Base-by-base conservation (phyloP, 2,888 invertebrate genomes). In the Candidula unifasciata region DNA sequence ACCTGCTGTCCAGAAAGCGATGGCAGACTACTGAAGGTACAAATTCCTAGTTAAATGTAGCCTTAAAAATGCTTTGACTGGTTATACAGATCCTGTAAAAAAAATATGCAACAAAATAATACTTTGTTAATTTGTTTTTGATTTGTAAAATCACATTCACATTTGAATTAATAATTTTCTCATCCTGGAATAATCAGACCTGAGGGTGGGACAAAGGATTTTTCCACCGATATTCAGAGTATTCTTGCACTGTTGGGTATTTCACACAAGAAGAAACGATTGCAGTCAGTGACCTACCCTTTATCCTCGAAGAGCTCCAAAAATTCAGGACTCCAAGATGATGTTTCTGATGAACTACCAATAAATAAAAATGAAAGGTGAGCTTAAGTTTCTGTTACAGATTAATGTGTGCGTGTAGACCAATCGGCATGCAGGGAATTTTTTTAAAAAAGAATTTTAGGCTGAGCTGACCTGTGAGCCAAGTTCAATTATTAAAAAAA, bases 221-320 rank as follows among this genome's bases (percentile, higher is more conserved):
- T 89, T 69, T 87, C 90, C 84, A 86, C 88, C 52, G 93, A 93
- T 84, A 90, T 92, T 37, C 88, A 90, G 82, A 87, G 89, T 74
- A 91, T 93, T 66, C 87, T 93, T 66, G 88, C 88, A 69, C 90
- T 90, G 88, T 88, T 92, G 85, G 91, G 90, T 8, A 87, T 88
- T 3, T 18, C 86, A 10, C 69, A 77, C 71, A 68, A 13, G 21
- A 54, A 81, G 24, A n/a, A 54, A 8, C 18, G 52, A 5, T 8
- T 30, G 24, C 69, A 37, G 44, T n/a, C 8, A 57, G 54, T 18
- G 52, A 69, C 13, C 30, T 52, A 6, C 3, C 3, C n/a, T 44
- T 8, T 37, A 52, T n/a, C 73, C 27, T 16, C 10, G 0, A 44
- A 24, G 6, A 44, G 0, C 44, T 73, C 73, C 52, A 73, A 13